Conservation (phyloP, 2,113 vertebrate species). For the Oostethus manadensis region DNA sequence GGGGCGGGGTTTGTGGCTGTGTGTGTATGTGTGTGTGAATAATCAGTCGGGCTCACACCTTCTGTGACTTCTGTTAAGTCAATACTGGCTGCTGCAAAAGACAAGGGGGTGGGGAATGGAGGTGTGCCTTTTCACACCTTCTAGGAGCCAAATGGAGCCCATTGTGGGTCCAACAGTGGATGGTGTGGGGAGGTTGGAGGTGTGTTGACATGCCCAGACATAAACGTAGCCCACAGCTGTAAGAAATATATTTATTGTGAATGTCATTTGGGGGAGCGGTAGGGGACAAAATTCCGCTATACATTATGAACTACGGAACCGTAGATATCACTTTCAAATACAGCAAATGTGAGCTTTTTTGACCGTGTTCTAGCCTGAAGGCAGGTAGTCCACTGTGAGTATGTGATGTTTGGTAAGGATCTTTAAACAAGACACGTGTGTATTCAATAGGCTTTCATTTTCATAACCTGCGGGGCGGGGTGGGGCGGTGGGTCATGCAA, state of each 20-base stretch:
- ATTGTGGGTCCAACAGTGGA: conserved; percentile 36
- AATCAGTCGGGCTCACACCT: conserved; percentile 57
- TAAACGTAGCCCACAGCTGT: conserved; percentile 23
- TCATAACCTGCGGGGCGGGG: conserved; percentile 12
- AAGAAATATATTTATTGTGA: conserved; percentile 31
- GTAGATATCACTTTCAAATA: background rate
- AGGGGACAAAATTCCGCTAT: background rate
- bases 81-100: conserved; percentile 57
- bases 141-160: conserved; percentile 67
- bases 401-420: background rate
- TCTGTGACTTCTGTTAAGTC: conserved; percentile 59
- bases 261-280: conserved; percentile 14
- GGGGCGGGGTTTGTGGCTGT: conserved; percentile 47
- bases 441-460: conserved; percentile 27
- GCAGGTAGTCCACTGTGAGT: background rate
- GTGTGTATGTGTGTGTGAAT: conserved; percentile 25
- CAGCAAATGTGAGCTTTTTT: background rate
- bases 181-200: conserved; percentile 35
- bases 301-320: background rate
- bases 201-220: conserved; percentile 57
- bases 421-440: conserved; percentile 8
- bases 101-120: conserved; percentile 19
- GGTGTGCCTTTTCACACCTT: conserved; percentile 71
- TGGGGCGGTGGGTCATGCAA: conserved; percentile 21
- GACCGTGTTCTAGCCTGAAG: background rate